phyloP scores from a whole-genome alignment of 2,113 vertebrate species.

The Aepyceros melampus region DNA sequence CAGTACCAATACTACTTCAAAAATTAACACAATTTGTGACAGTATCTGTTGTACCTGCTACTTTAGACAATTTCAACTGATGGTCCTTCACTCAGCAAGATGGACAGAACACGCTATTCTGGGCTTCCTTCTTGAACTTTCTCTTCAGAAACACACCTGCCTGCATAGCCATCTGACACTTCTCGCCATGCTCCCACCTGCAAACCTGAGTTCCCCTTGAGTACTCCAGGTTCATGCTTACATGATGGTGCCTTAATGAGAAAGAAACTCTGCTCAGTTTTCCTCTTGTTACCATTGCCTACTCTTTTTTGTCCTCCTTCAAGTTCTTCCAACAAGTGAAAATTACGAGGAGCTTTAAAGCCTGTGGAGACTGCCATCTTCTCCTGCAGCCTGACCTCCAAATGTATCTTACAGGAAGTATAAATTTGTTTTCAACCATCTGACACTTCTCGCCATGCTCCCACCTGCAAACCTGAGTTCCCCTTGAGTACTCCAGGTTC shows the following conservation, averaged over 20 bases:
- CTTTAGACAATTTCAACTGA: slow-evolving; percentile 84
- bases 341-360: background rate
- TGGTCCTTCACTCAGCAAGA: slow-evolving; percentile 86
- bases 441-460: too few species aligned
- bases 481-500: too few species aligned
- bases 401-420: background rate
- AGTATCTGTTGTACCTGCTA: slow-evolving; percentile 88
- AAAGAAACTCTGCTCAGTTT: slow-evolving; percentile 86
- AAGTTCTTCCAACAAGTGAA: background rate
- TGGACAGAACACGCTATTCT: slow-evolving; percentile 89
- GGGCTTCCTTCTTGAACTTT: slow-evolving; percentile 83
- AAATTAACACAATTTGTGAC: slow-evolving; percentile 85
- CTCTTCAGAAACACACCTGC: slow-evolving; percentile 85
- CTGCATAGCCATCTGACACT: slow-evolving; percentile 84
- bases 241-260: slow-evolving; percentile 84
- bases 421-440: slow-evolving; percentile 50
- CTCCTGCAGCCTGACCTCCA: background rate
- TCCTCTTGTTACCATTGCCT: slow-evolving; percentile 75
- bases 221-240: slow-evolving; percentile 87
- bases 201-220: slow-evolving; percentile 83
- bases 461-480: too few species aligned
- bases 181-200: slow-evolving; percentile 50
- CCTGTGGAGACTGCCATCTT: background rate
- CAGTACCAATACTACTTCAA: slow-evolving; percentile 90
- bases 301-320: background rate